A percentile compares a stretch with the other conserved stretches of the same genome.
Conservation (phyloP, 2,113 vertebrate genomes). For the Heteronetta atricapilla region DNA sequence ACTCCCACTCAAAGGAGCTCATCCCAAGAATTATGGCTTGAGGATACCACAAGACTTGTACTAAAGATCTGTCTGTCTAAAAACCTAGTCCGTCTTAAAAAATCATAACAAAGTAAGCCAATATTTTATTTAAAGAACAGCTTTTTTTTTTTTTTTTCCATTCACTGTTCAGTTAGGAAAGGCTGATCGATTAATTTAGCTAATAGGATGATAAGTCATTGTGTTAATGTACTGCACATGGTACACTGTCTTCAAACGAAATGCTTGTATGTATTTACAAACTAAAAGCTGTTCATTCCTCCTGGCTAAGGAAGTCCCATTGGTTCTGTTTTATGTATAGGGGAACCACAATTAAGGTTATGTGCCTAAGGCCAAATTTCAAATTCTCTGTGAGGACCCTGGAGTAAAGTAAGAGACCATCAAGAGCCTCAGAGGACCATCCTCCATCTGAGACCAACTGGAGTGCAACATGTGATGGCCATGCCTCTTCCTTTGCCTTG, state of each 20-base stretch:
- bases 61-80: neutral
- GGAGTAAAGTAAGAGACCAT: neutral
- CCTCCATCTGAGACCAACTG: neutral
- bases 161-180: neutral
- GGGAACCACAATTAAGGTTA: neutral
- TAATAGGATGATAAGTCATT: neutral
- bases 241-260: neutral
- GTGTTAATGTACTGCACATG: neutral
- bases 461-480: neutral
- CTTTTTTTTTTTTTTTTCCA: neutral
- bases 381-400: neutral
- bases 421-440: neutral
- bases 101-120: neutral
- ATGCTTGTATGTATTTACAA: neutral
- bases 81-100: neutral
- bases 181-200: neutral
- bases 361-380: neutral
- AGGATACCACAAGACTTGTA: neutral
- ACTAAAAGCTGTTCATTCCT: neutral
- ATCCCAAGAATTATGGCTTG: neutral
- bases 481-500: fast-evolving
- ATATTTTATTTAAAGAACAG: neutral
- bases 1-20: neutral
- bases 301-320: neutral
- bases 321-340: neutral